phyloP scores from a whole-genome alignment of 2,888 invertebrate genomes.

The Antheraea assamensis region DNA sequence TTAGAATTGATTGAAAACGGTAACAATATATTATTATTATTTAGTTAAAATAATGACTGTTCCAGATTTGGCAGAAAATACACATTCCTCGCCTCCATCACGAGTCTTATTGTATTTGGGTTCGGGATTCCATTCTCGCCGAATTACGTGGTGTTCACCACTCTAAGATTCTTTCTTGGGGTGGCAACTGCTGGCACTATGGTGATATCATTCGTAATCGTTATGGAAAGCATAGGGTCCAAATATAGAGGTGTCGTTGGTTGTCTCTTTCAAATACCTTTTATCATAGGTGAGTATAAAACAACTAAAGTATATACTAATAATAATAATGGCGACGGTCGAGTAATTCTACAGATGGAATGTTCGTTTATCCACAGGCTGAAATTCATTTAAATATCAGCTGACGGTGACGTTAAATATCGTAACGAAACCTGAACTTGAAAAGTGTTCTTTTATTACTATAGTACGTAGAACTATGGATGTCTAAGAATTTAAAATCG shows the following conservation, averaged over 20 bases:
- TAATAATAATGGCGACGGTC: no score
- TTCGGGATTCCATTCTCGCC: constrained; percentile 86
- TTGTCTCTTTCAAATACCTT: constrained; percentile 86
- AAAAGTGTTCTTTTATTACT: no score
- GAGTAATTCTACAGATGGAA: no score
- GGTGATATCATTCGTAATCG: constrained; percentile 87
- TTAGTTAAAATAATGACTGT: constrained; percentile 23
- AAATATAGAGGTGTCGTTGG: constrained; percentile 79
- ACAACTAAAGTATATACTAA: no score
- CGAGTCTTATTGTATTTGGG: constrained; percentile 85
- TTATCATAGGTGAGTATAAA: constrained; percentile 74
- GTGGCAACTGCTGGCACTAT: constrained; percentile 91
- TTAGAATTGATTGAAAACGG: no score
- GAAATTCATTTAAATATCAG: no score
- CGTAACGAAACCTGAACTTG: no score
- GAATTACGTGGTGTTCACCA: constrained; percentile 81
- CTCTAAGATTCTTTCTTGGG: constrained; percentile 86
- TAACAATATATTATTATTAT: background rate
- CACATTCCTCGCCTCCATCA: constrained; percentile 86
- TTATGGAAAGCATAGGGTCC: constrained; percentile 85
- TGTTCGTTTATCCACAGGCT: no score
- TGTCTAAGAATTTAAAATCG: no score
- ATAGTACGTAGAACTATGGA: no score
- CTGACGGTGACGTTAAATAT: no score
- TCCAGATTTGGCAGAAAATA: constrained; percentile 88